phyloP scores from a whole-genome alignment of 53 echinoderm and acorn worm species.

The Luidia sarsii region DNA sequence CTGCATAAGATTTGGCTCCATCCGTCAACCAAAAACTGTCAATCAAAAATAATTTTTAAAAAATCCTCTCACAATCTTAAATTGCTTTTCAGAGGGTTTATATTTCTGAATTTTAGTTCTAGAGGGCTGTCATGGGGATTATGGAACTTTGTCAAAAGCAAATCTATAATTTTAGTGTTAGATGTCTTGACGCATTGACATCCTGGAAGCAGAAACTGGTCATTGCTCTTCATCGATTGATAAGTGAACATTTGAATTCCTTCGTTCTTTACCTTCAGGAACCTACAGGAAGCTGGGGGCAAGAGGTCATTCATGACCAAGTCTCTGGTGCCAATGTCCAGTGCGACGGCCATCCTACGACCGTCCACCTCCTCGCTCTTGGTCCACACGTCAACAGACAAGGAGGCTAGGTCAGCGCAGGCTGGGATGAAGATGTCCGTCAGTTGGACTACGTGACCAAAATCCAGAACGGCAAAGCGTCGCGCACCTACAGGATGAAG shows the following conservation, averaged over 20 bases:
- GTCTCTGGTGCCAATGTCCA: conserved; percentile 86
- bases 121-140: too few species aligned
- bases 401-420: conserved; percentile 86
- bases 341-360: conserved; percentile 85
- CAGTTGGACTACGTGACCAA: conserved; percentile 86
- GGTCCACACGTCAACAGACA: conserved; percentile 95
- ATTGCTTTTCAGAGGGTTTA: too few species aligned
- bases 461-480: conserved; percentile 92
- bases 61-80: too few species aligned
- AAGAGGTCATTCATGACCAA: conserved; percentile 93
- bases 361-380: conserved; percentile 94
- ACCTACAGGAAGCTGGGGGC: conserved; percentile 90
- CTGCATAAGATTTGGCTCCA: too few species aligned
- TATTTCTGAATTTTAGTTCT: too few species aligned
- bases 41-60: too few species aligned
- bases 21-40: too few species aligned
- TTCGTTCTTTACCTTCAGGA: conserved; percentile 82
- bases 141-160: too few species aligned
- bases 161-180: too few species aligned
- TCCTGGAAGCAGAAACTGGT: too few species aligned
- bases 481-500: conserved; percentile 90
- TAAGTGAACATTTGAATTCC: background rate
- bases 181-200: too few species aligned
- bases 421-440: conserved; percentile 97
- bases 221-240: background rate